Base-by-base conservation (phyloP, 2,113 vertebrate genomes). In the Neogobius melanostomus region DNA sequence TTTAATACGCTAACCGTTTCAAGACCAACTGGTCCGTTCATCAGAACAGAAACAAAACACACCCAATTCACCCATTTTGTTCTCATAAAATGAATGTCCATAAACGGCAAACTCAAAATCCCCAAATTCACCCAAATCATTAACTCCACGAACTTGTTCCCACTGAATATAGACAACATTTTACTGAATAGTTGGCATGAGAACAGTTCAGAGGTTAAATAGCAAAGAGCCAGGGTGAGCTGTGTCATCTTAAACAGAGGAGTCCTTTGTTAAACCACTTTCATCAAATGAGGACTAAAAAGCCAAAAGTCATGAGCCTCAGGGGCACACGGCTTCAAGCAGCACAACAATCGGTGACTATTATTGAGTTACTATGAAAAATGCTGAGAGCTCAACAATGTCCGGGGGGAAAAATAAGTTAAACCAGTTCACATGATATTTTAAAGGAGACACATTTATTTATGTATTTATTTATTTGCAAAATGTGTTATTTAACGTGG, bases 281-380 rank as follows among this genome's bases (percentile, higher is more conserved):
- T 78, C 79, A 71, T 64, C 16, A 1, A 6, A 16, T 64, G 66
- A 59, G 68, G 81, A 80, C 63, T 61, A 69, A 36, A 47, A 69
- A 82, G 77, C 83, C 79, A 87, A 56, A 84, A 85, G 81, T 75
- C 85, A 79, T 5, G 0, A 50, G 21, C 53, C 79, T 57, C 71
- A 36, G 56, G 21, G 71, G 77, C 46, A 8, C 50, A 45, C 68
- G 14, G 6, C 72, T 78, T 64, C 66, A 65, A 57, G 45, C 12
- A 69, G 52, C 64, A 21, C 21, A 64, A 36, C 50, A 54, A 57
- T 57, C 21, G 36, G 28, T 17, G 36, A 57, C 11, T 10, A 70
- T 56, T 56, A 69, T 43, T 53, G 0, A 21, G 53, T 1, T 8
- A 10, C 54, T 75, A 15, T 6, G 9, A 64, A 62, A 45, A 15